Percentiles rank a stretch among this genome's conserved stretches.
These are phyloP conservation scores for Girardia tigrina DNA, from an alignment of 2,888 invertebrate species.

Conservation along the genomic window DNA sequence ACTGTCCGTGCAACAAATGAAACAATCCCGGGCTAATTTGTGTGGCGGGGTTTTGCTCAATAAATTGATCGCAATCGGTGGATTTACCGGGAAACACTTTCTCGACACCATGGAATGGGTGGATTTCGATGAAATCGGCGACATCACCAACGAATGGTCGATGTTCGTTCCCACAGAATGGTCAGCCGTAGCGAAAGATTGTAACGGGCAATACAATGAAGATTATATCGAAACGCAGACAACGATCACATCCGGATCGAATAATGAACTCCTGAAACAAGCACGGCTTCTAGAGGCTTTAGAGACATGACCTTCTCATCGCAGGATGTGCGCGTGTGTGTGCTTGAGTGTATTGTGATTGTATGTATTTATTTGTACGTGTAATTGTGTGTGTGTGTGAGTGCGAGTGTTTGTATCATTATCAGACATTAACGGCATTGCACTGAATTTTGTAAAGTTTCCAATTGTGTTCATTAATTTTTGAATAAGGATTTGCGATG, in stretches of 20 bases:
- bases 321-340: no score
- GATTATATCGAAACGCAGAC: neutral
- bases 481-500: no score
- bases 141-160: conserved; percentile 9
- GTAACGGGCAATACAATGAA: neutral
- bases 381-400: no score
- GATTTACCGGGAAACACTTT: conserved; percentile 14
- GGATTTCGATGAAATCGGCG: neutral
- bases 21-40: neutral
- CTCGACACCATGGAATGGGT: conserved; percentile 15
- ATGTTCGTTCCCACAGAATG: conserved; percentile 15
- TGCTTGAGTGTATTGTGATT: no score
- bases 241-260: neutral
- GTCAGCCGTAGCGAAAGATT: neutral
- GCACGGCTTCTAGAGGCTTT: neutral
- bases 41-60: conserved; percentile 11
- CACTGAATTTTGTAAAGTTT: no score
- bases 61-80: neutral
- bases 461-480: no score
- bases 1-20: neutral
- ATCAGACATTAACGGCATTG: no score
- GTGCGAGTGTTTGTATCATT: no score
- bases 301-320: no score
- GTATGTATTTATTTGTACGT: no score
- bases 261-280: conserved; percentile 5